A percentile compares a stretch with the other conserved stretches of the same genome.
Conservation (phyloP, 2,113 vertebrate genomes). For the Ageneiosus marmoratus region DNA sequence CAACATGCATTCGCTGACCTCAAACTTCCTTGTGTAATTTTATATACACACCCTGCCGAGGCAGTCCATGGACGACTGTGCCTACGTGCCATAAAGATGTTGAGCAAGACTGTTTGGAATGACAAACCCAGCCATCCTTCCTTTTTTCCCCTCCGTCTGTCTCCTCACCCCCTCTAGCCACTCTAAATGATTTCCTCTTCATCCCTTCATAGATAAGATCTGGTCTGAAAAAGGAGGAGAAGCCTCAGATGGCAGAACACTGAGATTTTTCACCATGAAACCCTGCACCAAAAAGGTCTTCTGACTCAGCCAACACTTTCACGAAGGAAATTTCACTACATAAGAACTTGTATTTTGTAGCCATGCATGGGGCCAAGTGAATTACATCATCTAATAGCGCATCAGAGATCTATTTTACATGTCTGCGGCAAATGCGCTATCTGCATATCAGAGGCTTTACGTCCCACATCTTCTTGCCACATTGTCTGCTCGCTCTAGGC, state of each 20-base stretch:
- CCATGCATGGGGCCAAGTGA: slow-evolving; percentile 2
- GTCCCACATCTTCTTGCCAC: slow-evolving; percentile 5
- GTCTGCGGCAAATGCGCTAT: slow-evolving; percentile 1
- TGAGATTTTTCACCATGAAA: slow-evolving; percentile 32
- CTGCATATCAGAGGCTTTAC: slow-evolving; percentile 13
- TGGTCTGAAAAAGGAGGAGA: slow-evolving; percentile 29
- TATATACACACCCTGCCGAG: slow-evolving; percentile 23
- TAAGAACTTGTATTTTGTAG: background rate
- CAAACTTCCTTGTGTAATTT: slow-evolving; percentile 2
- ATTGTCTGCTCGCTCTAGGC: slow-evolving; percentile 32
- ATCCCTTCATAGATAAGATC: slow-evolving; percentile 53
- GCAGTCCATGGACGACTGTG: slow-evolving; percentile 25
- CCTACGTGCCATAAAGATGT: slow-evolving; percentile 60
- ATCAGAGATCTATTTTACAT: background rate
- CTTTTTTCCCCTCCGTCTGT: background rate
- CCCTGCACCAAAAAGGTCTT: slow-evolving; percentile 26
- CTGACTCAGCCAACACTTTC: slow-evolving; percentile 5
- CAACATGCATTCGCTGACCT: background rate
- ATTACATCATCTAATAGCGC: slow-evolving; percentile 34
- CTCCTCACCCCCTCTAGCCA: slow-evolving; percentile 39
- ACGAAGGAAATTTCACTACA: slow-evolving; percentile 21
- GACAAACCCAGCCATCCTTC: slow-evolving; percentile 56
- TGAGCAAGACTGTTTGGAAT: slow-evolving; percentile 48
- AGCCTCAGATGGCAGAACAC: background rate
- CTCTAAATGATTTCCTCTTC: slow-evolving; percentile 56